These are phyloP conservation scores for Lontra canadensis DNA, from an alignment of 2,113 vertebrate genomes.

Conservation along the genomic window DNA sequence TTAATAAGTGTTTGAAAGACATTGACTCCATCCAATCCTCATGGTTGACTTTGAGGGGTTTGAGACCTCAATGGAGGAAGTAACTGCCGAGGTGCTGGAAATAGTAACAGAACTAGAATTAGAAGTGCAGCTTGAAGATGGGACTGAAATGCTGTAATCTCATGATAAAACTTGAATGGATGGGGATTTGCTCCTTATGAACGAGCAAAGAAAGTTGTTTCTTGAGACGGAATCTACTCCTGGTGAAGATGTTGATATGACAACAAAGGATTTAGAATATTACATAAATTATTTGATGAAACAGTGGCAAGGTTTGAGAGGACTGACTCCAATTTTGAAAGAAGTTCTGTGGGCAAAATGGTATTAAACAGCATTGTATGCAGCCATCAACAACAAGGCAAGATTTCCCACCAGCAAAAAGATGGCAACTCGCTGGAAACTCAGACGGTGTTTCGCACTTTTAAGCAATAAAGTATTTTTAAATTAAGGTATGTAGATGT, in stretches of 20 bases:
- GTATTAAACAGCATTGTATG: background rate
- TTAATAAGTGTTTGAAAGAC: background rate
- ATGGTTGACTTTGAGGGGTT: background rate
- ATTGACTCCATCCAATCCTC: background rate
- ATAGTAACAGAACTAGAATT: background rate
- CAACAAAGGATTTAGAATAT: background rate
- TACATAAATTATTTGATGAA: background rate
- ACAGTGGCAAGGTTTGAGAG: background rate
- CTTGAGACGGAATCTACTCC: background rate
- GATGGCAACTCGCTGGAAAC: background rate
- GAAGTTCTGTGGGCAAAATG: background rate
- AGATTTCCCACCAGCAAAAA: background rate
- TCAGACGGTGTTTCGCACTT: background rate
- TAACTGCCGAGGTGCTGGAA: background rate
- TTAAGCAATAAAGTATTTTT: background rate
- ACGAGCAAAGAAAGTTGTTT: background rate
- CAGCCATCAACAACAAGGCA: background rate
- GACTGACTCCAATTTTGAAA: background rate
- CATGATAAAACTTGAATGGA: background rate
- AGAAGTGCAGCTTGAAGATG: background rate
- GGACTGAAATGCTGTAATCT: background rate
- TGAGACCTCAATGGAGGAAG: background rate
- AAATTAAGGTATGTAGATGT: background rate
- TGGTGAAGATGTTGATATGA: background rate
- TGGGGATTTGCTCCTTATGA: background rate